A percentile compares a stretch with the other conserved stretches of the same genome.
These are phyloP conservation scores for Osmerus mordax DNA, from an alignment of 2,113 vertebrate genomes.

Conservation along the genomic window DNA sequence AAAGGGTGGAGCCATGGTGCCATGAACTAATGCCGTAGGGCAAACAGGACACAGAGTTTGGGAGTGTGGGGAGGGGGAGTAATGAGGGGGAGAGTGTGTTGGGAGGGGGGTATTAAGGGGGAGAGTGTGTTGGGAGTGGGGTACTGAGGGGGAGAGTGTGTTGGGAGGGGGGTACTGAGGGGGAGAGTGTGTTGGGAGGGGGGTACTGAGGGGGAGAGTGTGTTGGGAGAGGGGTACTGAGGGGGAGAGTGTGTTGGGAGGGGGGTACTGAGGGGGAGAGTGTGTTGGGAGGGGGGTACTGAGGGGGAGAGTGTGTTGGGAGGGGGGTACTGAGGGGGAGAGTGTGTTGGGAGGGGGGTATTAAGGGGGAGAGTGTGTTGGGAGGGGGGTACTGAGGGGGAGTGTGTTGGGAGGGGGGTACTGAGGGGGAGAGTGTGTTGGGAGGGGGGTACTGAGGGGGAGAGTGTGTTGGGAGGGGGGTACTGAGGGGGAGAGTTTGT, in stretches of 20 bases:
- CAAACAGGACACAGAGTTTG: too few species aligned
- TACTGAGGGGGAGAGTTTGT: background rate
- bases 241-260: too few species aligned
- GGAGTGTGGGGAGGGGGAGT: too few species aligned
- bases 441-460: too few species aligned
- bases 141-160: background rate
- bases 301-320: too few species aligned
- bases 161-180: background rate
- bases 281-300: background rate
- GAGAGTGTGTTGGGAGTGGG: background rate
- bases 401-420: background rate
- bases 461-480: too few species aligned
- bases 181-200: too few species aligned
- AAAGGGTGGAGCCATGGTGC: slow-evolving; percentile 30
- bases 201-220: background rate
- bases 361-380: too few species aligned
- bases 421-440: background rate
- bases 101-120: too few species aligned
- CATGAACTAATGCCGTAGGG: slow-evolving; percentile 39
- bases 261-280: background rate
- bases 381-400: too few species aligned
- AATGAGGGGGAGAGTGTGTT: too few species aligned
- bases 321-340: background rate
- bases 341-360: background rate
- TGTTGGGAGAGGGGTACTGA: background rate